A percentile compares a stretch with the other conserved stretches of the same genome.
Evolutionary conservation across 2,888 invertebrate genomes (phyloP).

Genomic region (Ceramica pisi): DNA sequence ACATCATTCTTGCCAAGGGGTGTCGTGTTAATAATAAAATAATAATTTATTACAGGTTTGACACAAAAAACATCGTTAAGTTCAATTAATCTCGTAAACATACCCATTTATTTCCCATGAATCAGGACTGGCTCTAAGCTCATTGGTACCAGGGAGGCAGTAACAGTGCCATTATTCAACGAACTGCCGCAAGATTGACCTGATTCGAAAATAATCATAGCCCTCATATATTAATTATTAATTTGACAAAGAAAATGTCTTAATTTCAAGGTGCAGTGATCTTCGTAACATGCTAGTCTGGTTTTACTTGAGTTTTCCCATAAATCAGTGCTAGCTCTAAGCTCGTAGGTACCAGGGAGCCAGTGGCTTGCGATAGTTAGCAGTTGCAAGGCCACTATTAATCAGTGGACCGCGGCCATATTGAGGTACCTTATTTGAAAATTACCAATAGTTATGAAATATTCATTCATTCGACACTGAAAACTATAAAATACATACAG

Average conservation of each 20-base stretch:
- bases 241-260: too few relatives aligned
- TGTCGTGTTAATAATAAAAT: background rate
- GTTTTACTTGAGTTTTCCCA: background rate
- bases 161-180: too few relatives aligned
- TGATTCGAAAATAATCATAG: too few relatives aligned
- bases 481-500: background rate
- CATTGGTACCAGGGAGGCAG: too few relatives aligned
- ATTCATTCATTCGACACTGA: background rate
- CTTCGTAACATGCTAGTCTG: background rate
- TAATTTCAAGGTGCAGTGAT: background rate
- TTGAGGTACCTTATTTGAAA: slow-evolving; percentile 63
- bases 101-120: too few relatives aligned
- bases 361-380: slow-evolving; percentile 23
- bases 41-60: background rate
- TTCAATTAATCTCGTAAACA: too few relatives aligned
- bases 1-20: too few relatives aligned
- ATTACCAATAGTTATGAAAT: background rate
- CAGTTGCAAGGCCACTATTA: slow-evolving; percentile 35
- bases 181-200: too few relatives aligned
- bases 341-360: slow-evolving; percentile 7
- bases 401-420: slow-evolving; percentile 44
- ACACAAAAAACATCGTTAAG: background rate
- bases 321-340: background rate
- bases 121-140: too few relatives aligned
- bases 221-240: too few relatives aligned